These are phyloP conservation scores for Cynodonichthys magdalenae DNA, from an alignment of 2,797 vertebrate genomes.

Conservation along the genomic window DNA sequence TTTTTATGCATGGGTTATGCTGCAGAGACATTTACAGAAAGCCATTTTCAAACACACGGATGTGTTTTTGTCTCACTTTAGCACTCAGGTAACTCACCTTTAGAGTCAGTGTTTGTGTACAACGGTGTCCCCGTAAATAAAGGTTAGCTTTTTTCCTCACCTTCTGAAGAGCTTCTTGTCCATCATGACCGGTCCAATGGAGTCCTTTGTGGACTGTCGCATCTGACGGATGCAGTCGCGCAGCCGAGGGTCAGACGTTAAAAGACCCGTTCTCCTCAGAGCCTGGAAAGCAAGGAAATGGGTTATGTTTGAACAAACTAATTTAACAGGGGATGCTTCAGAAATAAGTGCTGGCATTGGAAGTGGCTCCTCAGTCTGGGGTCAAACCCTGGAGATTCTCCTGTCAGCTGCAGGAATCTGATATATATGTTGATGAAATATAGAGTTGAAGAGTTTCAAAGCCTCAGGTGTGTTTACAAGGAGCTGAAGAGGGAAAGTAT, in stretches of 20 bases:
- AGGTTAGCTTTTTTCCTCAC: constrained; percentile 64
- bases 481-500: constrained; percentile 1
- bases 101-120: neutral
- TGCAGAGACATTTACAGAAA: neutral
- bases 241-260: constrained; percentile 89
- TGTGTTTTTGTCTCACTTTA: neutral
- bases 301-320: constrained; percentile 2
- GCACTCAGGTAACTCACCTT: neutral
- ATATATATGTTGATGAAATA: constrained; percentile 6
- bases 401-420: constrained; percentile 13
- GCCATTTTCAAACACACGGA: neutral
- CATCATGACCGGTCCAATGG: constrained; percentile 82
- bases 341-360: neutral
- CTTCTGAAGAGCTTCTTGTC: constrained; percentile 88
- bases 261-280: constrained; percentile 86
- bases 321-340: neutral
- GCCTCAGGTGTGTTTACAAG: constrained; percentile 14
- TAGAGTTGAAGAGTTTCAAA: constrained; percentile 8
- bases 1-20: neutral
- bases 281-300: constrained; percentile 69
- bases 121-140: constrained; percentile 17
- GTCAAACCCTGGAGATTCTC: neutral
- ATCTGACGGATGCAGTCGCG: constrained; percentile 86
- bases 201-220: constrained; percentile 76
- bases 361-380: neutral